A percentile compares a stretch with the other conserved stretches of the same genome.
phyloP scores from a whole-genome alignment of 2,113 vertebrate species.

The Conger conger region DNA sequence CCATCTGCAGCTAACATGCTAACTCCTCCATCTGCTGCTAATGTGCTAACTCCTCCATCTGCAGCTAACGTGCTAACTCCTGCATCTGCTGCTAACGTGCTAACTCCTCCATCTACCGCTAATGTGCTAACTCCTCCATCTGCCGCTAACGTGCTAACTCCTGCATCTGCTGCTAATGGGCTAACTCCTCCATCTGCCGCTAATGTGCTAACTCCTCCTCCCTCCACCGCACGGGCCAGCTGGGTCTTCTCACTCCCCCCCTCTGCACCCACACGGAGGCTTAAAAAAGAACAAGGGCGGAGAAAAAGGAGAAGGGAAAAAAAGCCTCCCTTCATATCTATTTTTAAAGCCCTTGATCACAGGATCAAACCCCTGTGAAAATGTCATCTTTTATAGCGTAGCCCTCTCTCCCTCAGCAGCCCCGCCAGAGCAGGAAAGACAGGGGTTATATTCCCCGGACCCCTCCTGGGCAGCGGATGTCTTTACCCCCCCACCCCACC shows the following conservation, averaged over 20 bases:
- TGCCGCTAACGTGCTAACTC: neutral
- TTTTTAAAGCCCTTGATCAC: slow-evolving; percentile 23
- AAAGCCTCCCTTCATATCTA: slow-evolving; percentile 1
- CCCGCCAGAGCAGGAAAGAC: neutral
- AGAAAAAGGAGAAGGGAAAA: neutral
- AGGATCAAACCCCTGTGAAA: slow-evolving; percentile 5
- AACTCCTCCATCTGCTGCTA: no score
- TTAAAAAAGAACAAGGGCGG: neutral
- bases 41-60: no score
- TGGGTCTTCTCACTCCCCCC: neutral
- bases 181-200: neutral
- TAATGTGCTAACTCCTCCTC: neutral
- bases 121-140: no score
- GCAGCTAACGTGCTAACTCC: neutral
- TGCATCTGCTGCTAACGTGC: neutral
- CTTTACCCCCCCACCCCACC: neutral
- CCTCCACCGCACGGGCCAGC: neutral
- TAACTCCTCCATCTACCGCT: no score
- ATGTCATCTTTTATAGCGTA: slow-evolving; percentile 12
- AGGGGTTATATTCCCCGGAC: neutral
- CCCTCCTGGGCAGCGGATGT: no score
- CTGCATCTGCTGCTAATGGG: neutral
- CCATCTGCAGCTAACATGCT: neutral
- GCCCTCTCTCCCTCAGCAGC: neutral
- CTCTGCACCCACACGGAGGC: neutral